A percentile compares a stretch with the other conserved stretches of the same genome.
Conservation (phyloP, 2,113 vertebrate species). For the Mellivora capensis region DNA sequence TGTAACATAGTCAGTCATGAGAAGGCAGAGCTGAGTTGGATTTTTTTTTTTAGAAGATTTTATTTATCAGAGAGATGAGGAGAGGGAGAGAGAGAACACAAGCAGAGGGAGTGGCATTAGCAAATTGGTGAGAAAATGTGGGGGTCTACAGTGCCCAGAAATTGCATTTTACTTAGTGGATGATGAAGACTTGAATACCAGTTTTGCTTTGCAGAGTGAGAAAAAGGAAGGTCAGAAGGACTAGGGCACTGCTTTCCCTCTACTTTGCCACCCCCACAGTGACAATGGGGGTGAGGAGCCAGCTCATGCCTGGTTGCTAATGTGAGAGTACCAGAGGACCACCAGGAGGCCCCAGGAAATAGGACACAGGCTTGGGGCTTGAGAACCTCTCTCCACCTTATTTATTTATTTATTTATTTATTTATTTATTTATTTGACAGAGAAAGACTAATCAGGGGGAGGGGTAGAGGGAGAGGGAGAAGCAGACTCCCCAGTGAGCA, state of each 20-base stretch:
- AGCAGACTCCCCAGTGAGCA: not conserved
- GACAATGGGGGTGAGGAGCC: too few species aligned
- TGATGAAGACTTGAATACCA: not conserved
- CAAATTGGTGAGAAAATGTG: not conserved
- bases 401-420: too few species aligned
- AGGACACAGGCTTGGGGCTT: fast-evolving
- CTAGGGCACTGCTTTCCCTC: not conserved
- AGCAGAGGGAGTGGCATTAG: not conserved
- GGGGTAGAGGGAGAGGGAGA: not conserved
- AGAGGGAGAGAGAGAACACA: too few species aligned
- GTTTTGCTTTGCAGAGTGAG: not conserved
- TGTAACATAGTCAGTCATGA: not conserved
- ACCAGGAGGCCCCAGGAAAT: not conserved
- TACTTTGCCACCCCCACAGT: too few species aligned
- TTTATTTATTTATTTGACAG: not conserved
- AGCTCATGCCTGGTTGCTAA: not conserved
- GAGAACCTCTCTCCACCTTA: not conserved
- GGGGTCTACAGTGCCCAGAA: not conserved
- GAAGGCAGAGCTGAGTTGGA: not conserved
- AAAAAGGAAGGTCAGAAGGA: not conserved
- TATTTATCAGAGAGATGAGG: too few species aligned
- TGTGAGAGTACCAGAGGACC: not conserved
- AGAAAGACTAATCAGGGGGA: not conserved
- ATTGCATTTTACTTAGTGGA: not conserved
- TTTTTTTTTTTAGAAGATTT: not conserved